Percentiles rank a stretch among this genome's conserved stretches.
These are phyloP conservation scores for Sympetrum striolatum DNA, from an alignment of 2,888 invertebrate genomes.

Conservation along the genomic window DNA sequence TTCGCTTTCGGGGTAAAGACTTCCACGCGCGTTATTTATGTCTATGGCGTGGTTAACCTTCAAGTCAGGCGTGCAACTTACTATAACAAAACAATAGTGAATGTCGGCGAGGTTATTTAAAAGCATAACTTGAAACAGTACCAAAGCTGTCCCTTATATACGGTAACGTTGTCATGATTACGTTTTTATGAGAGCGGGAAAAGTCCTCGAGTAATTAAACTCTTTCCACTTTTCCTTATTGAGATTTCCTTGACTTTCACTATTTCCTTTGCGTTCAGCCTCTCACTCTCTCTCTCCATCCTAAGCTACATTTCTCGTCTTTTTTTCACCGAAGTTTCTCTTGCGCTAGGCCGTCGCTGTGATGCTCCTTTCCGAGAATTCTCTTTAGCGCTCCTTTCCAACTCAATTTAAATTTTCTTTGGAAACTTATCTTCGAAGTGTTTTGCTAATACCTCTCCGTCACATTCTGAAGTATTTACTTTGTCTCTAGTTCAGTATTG, in stretches of 20 bases:
- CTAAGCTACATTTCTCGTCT: neutral
- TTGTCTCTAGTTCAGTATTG: too few species aligned
- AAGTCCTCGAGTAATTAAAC: neutral
- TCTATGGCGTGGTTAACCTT: too few species aligned
- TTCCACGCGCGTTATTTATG: too few species aligned
- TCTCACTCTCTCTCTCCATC: neutral
- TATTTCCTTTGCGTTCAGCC: neutral
- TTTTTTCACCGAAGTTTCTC: neutral
- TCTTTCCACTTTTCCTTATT: neutral
- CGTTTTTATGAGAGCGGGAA: neutral
- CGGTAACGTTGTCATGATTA: neutral
- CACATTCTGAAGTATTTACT: too few species aligned
- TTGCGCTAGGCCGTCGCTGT: neutral
- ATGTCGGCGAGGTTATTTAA: neutral
- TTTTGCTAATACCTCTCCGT: neutral
- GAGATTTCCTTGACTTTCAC: neutral
- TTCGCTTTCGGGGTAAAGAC: too few species aligned
- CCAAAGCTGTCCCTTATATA: neutral
- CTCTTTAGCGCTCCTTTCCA: neutral
- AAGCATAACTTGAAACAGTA: neutral
- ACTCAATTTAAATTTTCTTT: neutral
- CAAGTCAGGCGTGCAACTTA: too few species aligned
- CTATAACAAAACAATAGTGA: too few species aligned
- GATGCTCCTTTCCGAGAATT: neutral
- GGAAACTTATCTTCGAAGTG: neutral